Base-by-base conservation (phyloP, 2,113 vertebrate genomes). In the Pungitius pungitius region DNA sequence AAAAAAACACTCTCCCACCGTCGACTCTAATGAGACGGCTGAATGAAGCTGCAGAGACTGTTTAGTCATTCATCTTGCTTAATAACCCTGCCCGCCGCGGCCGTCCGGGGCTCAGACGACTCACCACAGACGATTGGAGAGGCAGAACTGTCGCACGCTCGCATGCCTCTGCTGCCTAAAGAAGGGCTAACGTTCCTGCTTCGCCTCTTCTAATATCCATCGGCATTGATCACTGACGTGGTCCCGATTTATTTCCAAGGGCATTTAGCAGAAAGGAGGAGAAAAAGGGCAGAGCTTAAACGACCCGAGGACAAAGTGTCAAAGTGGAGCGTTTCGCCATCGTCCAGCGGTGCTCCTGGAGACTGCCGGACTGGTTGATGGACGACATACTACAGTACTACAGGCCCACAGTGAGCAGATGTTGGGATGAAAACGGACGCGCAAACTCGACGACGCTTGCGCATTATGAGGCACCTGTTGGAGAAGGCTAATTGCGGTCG, bases 61-160 rank as follows among this genome's bases (percentile, higher is more conserved):
- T 89, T 91, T 87, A 91, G 90, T 84, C 89, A 93, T 93, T 92
- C 89, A 91, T 93, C 90, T 90, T 91, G 90, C 81, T 92, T 92
- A 92, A 92, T 91, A 92, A 89, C 88, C 73, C 87, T 77, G 73
- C 85, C 88, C 86, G 71, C 85, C 87, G 79, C 70, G 81, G 88
- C 77, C 57, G 77, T 75, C 77, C 71, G 52, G 78, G 45, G 45
- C 81, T 73, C 81, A 81, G 78, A 87, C 86, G 90, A 87, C 78
- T 83, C 73, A 77, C 77, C 83, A 72, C 76, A 90, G 81, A 89
- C 89, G 89, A 92, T 81, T 77, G 87, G 75, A 87, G 83, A 91
- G 88, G 88, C 70, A 45, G 90, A 76, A 62, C 87, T 75, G 81
- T 70, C 61, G 54, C 8, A 75, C 26, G 56, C 81, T 79, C 81